A percentile compares a stretch with the other conserved stretches of the same genome.
Evolutionary conservation across 2,888 invertebrate genomes (phyloP).

Genomic region (Leptogaster cylindrica): DNA sequence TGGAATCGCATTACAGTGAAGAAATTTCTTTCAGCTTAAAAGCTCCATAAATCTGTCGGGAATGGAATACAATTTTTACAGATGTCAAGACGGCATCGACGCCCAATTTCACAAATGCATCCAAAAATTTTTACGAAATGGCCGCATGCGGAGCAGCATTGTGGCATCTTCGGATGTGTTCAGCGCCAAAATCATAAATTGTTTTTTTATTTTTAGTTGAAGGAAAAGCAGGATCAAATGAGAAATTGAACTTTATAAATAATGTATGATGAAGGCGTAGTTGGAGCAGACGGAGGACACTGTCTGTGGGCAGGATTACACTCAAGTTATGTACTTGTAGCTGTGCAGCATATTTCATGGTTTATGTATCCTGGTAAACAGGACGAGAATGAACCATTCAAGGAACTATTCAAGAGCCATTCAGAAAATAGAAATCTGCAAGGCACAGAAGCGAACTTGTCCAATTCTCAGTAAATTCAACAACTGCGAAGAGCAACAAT

Average conservation of each 20-base stretch:
- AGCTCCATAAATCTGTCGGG: conserved; percentile 33
- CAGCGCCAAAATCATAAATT: conserved; percentile 38
- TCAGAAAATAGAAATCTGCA: conserved; percentile 17
- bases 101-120: conserved; percentile 40
- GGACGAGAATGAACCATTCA: conserved; percentile 29
- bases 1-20: not conserved
- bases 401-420: conserved; percentile 9
- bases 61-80: conserved; percentile 33
- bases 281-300: not conserved
- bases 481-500: conserved; percentile 31
- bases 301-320: not conserved
- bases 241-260: conserved; percentile 41
- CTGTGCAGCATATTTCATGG: conserved; percentile 36
- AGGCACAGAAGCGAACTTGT: conserved; percentile 34
- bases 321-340: conserved; percentile 36
- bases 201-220: conserved; percentile 21
- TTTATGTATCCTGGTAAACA: conserved; percentile 36
- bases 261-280: conserved; percentile 33
- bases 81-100: conserved; percentile 39
- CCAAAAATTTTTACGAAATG: conserved; percentile 23
- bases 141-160: conserved; percentile 8
- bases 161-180: conserved; percentile 9
- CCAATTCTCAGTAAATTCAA: conserved; percentile 35
- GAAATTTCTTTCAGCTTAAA: conserved; percentile 34
- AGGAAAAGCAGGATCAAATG: conserved; percentile 35